Base-by-base conservation (phyloP, 1,140 invertebrate genomes). In the Agraylea sexmaculata region DNA sequence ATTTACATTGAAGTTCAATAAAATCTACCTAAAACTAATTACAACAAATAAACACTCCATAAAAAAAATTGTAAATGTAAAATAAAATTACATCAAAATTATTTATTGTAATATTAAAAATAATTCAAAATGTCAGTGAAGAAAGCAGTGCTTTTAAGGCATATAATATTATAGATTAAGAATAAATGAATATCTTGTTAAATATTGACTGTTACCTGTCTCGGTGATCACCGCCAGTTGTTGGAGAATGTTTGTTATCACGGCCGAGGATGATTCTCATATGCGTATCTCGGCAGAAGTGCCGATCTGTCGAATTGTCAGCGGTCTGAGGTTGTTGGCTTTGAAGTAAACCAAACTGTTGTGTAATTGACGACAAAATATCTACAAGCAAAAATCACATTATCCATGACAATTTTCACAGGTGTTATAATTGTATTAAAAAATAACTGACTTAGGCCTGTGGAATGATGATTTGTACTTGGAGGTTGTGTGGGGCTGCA, bases 221-320 rank as follows among this genome's bases (percentile, higher is more conserved):
- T 55, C 53, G n/a, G 30, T 56, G 36, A 40, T 58, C 25, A 36
- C 47, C 33, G 50, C 50, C 40, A 15, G 52, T 39, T 10, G 50
- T 45, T 4, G 58, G 42, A 12, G 53, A 43, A 34, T 61, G 53
- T 49, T 73, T 72, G 4, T 68, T 59, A 43, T 66, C 67, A 30
- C 75, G 60, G 3, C 86, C 86, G 42, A 91, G 61, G 53, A 90
- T 89, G 43, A 89, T 89, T 50, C 84, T 71, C 86, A 91, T 89
- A 51, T 90, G 86, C 6, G 86, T 87, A 58, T 90, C 85, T 6
- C 84, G 69, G 20, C 81, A 81, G 59, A 88, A 87, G 54, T 87
- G 82, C 17, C 77, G 68, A 51, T 74, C 71, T 0, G 69, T 60
- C 3, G 52, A 49, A 34, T 57, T 56, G 2, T 53, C 49, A 35